phyloP scores from a whole-genome alignment of 1,140 invertebrate species.

The Yoshiicerus persimilis region DNA sequence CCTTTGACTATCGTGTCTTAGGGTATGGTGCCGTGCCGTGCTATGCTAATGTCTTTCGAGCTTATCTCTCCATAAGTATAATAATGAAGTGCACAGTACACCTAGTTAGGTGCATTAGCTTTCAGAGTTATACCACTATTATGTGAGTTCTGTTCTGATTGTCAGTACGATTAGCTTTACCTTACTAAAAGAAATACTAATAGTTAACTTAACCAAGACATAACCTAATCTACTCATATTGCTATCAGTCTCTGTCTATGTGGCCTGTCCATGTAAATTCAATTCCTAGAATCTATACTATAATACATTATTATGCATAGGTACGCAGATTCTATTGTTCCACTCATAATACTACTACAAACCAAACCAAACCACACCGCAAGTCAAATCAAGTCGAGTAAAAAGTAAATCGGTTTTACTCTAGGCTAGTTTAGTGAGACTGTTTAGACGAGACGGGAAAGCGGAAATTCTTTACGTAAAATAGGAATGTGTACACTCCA shows the following conservation, averaged over 20 bases:
- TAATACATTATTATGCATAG: no score
- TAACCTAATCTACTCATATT: no score
- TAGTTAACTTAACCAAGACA: neutral
- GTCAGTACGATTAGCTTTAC: neutral
- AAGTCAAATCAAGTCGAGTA: no score
- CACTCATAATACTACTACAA: neutral
- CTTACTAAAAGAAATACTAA: neutral
- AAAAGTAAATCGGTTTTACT: neutral
- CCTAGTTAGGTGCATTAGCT: neutral
- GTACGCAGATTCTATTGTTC: neutral
- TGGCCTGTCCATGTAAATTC: neutral
- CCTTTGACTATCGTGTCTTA: neutral
- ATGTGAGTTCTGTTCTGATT: neutral
- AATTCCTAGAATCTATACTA: neutral
- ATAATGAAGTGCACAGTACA: neutral
- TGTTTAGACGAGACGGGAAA: neutral
- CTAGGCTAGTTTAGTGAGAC: neutral
- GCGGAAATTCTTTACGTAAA: neutral
- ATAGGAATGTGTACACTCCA: neutral
- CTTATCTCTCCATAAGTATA: neutral
- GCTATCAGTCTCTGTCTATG: no score
- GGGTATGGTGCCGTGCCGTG: neutral
- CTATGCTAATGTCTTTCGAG: neutral
- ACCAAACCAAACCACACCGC: no score
- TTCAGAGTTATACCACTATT: neutral